phyloP scores from a whole-genome alignment of 1,140 invertebrate genomes.

The Trichonephila inaurata region DNA sequence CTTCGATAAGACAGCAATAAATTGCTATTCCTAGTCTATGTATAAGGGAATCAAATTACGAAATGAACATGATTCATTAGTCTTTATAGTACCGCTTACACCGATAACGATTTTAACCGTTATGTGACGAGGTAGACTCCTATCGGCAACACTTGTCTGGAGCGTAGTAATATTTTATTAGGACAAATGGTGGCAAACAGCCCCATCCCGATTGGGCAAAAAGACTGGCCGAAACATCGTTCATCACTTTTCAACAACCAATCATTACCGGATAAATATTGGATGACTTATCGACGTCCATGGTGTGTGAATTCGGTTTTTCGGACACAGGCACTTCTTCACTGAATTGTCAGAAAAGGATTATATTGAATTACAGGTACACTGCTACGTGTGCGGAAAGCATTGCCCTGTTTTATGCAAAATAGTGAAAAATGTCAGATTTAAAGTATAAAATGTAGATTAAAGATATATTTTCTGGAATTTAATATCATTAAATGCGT shows the following conservation, averaged over 20 bases:
- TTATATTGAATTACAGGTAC: constrained; percentile 9
- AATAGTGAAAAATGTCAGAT: too few relatives aligned
- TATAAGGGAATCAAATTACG: constrained; percentile 60
- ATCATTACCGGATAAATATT: constrained; percentile 71
- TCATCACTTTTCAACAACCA: constrained; percentile 74
- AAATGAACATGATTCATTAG: constrained; percentile 66
- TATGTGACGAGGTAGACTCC: neutral
- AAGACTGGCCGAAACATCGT: constrained; percentile 43
- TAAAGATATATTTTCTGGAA: too few relatives aligned
- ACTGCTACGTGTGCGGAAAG: neutral
- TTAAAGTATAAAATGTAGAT: too few relatives aligned
- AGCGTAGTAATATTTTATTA: constrained; percentile 63
- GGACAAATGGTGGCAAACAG: constrained; percentile 66
- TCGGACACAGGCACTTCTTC: neutral
- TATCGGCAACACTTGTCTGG: constrained; percentile 52
- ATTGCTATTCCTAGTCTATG: constrained; percentile 47
- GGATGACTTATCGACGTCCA: constrained; percentile 56
- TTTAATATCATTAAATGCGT: too few relatives aligned
- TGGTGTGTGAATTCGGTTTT: neutral
- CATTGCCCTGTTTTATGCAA: neutral
- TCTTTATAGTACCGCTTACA: neutral
- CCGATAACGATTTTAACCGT: neutral
- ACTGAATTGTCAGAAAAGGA: neutral
- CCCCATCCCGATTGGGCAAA: constrained; percentile 47
- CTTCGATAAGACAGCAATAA: constrained; percentile 44